Conservation (phyloP, 2,113 vertebrate genomes). For the Lycocorax pyrrhopterus region DNA sequence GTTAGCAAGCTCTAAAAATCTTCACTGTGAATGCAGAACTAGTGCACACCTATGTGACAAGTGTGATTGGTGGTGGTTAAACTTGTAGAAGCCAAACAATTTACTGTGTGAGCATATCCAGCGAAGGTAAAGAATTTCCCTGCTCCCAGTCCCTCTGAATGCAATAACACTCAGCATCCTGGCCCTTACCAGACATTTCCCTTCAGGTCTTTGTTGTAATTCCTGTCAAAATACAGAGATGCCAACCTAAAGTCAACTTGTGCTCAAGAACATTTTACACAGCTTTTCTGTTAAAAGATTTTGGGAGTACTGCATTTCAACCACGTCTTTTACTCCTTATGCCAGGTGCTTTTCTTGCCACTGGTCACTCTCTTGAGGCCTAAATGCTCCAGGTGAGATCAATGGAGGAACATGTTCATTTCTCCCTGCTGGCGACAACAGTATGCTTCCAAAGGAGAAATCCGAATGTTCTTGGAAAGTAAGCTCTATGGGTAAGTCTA, state of each 20-base stretch:
- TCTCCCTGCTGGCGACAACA: neutral
- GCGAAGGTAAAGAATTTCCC: neutral
- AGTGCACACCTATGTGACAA: neutral
- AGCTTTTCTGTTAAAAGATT: neutral
- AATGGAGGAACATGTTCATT: neutral
- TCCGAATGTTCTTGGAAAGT: neutral
- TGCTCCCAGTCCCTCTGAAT: neutral
- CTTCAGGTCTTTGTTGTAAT: neutral
- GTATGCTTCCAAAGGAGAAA: neutral
- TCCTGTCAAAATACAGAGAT: neutral
- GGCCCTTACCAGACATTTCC: neutral
- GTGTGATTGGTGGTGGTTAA: neutral
- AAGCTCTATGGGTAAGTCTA: neutral
- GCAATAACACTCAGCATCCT: neutral
- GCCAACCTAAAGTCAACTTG: neutral
- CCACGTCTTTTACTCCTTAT: neutral
- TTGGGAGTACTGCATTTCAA: neutral
- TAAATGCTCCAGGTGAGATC: neutral
- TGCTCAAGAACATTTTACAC: neutral
- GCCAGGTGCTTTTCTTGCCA: neutral
- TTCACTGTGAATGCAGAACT: neutral
- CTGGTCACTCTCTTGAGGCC: neutral
- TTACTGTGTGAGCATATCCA: neutral
- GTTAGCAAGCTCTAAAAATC: neutral
- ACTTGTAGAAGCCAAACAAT: neutral